phyloP scores from a whole-genome alignment of 2,797 vertebrate species.

The Sylvia borin region DNA sequence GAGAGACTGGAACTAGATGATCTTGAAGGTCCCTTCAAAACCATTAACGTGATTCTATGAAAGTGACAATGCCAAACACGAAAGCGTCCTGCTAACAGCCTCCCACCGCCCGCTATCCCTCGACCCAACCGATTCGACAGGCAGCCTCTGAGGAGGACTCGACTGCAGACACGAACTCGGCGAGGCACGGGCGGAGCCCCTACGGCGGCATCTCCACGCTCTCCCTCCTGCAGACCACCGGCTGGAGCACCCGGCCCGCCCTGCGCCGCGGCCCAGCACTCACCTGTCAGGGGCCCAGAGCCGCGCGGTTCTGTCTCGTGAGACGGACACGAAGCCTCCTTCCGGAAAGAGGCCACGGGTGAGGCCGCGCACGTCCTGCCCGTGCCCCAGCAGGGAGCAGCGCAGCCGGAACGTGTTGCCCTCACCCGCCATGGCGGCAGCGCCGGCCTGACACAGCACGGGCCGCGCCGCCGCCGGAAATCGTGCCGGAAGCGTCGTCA shows the following conservation, averaged over 20 bases:
- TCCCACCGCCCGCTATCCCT: no score
- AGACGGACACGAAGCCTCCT: constrained; percentile 92
- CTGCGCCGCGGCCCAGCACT: neutral
- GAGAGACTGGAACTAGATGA: rapidly evolving
- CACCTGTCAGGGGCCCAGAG: constrained; percentile 93
- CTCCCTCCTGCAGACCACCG: neutral
- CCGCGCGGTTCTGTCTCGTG: constrained; percentile 92
- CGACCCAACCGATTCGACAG: no score
- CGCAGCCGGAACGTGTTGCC: constrained; percentile 84
- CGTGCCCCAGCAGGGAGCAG: constrained; percentile 89
- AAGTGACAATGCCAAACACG: neutral
- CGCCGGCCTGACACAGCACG: constrained; percentile 72
- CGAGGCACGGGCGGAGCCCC: neutral
- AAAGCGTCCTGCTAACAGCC: neutral
- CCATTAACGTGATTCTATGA: rapidly evolving
- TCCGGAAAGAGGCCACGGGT: constrained; percentile 78
- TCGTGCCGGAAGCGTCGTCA: neutral
- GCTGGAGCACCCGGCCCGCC: neutral
- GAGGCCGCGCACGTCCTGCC: constrained; percentile 93
- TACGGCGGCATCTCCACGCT: neutral
- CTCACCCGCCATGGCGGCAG: constrained; percentile 65
- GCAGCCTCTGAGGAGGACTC: rapidly evolving
- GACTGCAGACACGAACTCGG: no score
- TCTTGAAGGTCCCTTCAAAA: neutral
- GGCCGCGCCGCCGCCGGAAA: neutral